Evolutionary conservation across 2,888 invertebrate genomes (phyloP), one percentile per base, ranked within the genome.

Genomic region (Drosophila multiciliata): DNA sequence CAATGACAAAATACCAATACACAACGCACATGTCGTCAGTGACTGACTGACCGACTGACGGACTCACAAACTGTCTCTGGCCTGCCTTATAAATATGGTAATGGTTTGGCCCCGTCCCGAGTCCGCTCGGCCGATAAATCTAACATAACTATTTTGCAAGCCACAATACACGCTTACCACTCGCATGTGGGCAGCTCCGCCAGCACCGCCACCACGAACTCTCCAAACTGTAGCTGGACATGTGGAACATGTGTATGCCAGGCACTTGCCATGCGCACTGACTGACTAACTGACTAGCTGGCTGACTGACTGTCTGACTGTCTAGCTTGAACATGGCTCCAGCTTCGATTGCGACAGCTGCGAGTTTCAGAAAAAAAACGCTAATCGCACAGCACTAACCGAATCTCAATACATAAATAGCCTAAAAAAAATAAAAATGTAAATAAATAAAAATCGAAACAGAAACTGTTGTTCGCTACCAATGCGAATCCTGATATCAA

Each of bases 201-300:
- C 58, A 38, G 17, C 38, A 53, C n/a, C 59, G 55, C 54, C 17
- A 35, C 23, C 35, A 35, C 35, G 3, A 55, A 68, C 73, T 67
- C 76, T 68, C 69, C 68, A 67, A 35, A 61, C 66, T 53, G 57
- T 48, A 79, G 66, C 80, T 84, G 82, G 58, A 54, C 67, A 65
- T 68, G 65, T 71, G 74, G 68, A 80, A 82, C 85, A 84, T 86
- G 86, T 87, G 88, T 87, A 71, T 73, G 82, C 75, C 80, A 82
- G 81, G 89, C 86, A 87, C 88, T 87, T 89, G 88, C 90, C 77
- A 79, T 77, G 75, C 73, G 55, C 73, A 87, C 53, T 78, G 83
- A 80, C 82, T 76, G 78, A 68, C 63, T 69, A 54, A 60, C 85
- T 64, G 70, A 63, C 65, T 70, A 70, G 50, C 35, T 60, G 50